Percentiles rank a stretch among this genome's conserved stretches.
These are phyloP conservation scores for Platysteira castanea DNA, from an alignment of 2,113 vertebrate species.

Conservation along the genomic window DNA sequence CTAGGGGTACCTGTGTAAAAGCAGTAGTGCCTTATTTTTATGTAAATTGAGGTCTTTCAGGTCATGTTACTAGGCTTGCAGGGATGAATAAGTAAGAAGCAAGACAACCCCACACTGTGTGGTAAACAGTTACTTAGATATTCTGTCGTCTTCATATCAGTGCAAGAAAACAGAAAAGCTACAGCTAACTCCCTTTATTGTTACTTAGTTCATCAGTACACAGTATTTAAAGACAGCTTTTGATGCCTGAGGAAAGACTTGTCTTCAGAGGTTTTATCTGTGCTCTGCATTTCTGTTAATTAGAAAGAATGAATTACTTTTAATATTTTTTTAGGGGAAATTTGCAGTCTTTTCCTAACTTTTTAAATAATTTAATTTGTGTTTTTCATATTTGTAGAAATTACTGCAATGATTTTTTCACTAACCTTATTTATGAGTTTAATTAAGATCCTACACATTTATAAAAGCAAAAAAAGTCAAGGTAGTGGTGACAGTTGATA, in stretches of 20 bases:
- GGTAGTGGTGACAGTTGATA: neutral
- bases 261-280: neutral
- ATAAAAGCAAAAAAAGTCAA: neutral
- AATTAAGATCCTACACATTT: neutral
- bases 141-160: neutral
- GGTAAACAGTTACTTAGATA: conserved; percentile 42
- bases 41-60: conserved; percentile 66
- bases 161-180: conserved; percentile 19
- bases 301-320: neutral
- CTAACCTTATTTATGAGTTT: neutral
- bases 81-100: conserved; percentile 34
- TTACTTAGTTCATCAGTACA: neutral
- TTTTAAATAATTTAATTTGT: neutral
- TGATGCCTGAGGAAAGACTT: neutral
- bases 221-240: neutral
- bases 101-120: conserved; percentile 16
- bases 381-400: neutral
- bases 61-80: conserved; percentile 47
- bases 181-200: neutral
- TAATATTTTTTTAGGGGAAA: neutral
- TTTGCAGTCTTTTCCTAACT: neutral
- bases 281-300: neutral
- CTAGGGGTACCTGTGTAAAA: conserved; percentile 68
- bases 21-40: conserved; percentile 61
- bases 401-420: neutral